These are phyloP conservation scores for Caenorhabditis becei DNA, from an alignment of 2,888 invertebrate genomes.

Conservation along the genomic window DNA sequence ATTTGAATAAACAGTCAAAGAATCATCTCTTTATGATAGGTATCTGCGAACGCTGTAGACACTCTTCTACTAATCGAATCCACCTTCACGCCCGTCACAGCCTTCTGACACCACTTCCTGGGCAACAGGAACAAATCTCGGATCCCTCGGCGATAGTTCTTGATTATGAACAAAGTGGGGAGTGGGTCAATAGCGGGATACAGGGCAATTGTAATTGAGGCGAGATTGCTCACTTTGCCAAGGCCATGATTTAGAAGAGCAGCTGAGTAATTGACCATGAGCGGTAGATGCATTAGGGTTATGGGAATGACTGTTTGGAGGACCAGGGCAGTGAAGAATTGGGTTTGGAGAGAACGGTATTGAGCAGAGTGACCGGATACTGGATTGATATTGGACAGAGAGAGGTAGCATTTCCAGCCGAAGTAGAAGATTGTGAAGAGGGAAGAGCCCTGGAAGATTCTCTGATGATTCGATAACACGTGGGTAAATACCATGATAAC, in stretches of 20 bases:
- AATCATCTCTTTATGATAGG: not conserved
- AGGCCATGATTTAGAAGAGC: constrained; percentile 28
- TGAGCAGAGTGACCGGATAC: constrained; percentile 16
- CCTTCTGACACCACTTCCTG: not conserved
- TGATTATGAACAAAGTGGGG: constrained; percentile 33
- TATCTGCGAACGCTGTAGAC: not conserved
- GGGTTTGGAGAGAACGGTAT: constrained; percentile 18
- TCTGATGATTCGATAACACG: not conserved
- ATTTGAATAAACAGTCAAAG: not conserved
- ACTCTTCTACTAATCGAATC: constrained; percentile 2
- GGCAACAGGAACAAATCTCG: constrained; percentile 8
- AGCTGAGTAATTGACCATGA: constrained; percentile 17
- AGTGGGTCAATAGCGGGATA: constrained; percentile 44
- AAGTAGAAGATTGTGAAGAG: constrained; percentile 33
- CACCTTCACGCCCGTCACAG: not conserved
- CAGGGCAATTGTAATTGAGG: constrained; percentile 34
- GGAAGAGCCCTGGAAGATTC: constrained; percentile 31
- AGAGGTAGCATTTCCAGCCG: constrained; percentile 30
- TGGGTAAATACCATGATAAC: constrained; percentile 41
- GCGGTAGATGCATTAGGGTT: constrained; percentile 45
- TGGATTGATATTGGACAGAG: constrained; percentile 1
- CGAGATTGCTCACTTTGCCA: constrained; percentile 30
- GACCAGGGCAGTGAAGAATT: constrained; percentile 45
- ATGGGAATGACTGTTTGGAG: constrained; percentile 51
- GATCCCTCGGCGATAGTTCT: constrained; percentile 33